Evolutionary conservation across 2,113 vertebrate species (phyloP).

Genomic region (Australoheros scitulus): DNA sequence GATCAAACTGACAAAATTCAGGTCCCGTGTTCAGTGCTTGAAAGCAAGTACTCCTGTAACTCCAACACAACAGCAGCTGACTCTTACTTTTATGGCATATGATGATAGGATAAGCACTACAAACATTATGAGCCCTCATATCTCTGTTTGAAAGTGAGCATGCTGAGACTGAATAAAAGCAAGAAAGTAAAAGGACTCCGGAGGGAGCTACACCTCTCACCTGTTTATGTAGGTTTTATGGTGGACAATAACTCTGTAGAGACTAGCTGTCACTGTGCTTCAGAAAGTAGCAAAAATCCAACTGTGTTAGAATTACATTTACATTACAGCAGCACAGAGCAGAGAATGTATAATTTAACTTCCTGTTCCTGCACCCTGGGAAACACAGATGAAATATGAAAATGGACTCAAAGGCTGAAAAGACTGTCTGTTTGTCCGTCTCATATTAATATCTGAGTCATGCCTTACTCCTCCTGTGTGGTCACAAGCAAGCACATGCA

Average conservation of each 20-base stretch:
- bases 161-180: neutral
- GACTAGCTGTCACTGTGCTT: constrained; percentile 7
- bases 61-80: neutral
- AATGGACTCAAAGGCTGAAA: neutral
- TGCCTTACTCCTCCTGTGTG: neutral
- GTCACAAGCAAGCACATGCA: neutral
- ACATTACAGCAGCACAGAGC: neutral
- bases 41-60: neutral
- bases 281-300: constrained; percentile 8
- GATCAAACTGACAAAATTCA: neutral
- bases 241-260: constrained; percentile 31
- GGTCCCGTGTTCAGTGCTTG: neutral
- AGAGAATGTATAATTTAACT: neutral
- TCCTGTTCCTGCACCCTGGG: neutral
- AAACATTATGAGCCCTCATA: neutral
- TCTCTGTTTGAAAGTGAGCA: neutral
- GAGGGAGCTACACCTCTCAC: constrained; percentile 12
- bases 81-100: neutral
- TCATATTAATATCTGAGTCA: constrained; percentile 33
- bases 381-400: neutral
- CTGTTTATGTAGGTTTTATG: constrained; percentile 46
- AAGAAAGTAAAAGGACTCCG: constrained; percentile 7
- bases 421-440: neutral
- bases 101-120: neutral
- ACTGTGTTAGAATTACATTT: constrained; percentile 32